Conservation (phyloP, 35 echinoderm and acorn worm species). For the Diadema setosum region DNA sequence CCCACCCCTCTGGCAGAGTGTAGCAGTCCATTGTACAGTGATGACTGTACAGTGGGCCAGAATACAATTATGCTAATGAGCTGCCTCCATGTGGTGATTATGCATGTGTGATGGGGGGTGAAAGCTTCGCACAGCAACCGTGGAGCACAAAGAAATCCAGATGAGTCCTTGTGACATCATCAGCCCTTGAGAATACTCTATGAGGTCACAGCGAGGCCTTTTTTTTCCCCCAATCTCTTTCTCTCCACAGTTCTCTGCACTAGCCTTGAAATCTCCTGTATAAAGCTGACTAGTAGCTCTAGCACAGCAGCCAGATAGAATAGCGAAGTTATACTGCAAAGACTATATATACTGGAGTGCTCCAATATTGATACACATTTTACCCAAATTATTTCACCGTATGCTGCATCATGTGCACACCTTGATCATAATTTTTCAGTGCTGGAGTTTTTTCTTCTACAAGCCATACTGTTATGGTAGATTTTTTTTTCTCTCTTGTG, state of each 20-base stretch:
- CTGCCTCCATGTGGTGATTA: background rate
- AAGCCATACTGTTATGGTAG: too few relatives aligned
- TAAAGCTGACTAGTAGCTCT: background rate
- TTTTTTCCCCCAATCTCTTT: background rate
- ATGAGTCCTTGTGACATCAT: background rate
- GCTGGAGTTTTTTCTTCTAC: too few relatives aligned
- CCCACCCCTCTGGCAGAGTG: background rate
- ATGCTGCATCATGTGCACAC: too few relatives aligned
- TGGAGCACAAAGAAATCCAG: background rate
- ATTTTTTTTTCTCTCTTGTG: too few relatives aligned
- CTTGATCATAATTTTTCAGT: too few relatives aligned
- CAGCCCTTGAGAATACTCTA: background rate
- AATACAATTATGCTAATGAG: conserved; percentile 19
- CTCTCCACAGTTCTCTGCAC: background rate
- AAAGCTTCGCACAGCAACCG: background rate
- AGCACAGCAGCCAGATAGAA: background rate
- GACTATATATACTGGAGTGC: too few relatives aligned
- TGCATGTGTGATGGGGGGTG: conserved; percentile 12
- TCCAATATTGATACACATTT: too few relatives aligned
- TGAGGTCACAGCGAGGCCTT: background rate
- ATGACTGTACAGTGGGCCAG: background rate
- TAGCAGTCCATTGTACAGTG: background rate
- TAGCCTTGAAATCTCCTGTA: background rate
- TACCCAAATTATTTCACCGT: too few relatives aligned
- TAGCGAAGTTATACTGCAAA: background rate